Percentiles rank a stretch among this genome's conserved stretches.
These are phyloP conservation scores for Gopherus flavomarginatus DNA, from an alignment of 2,113 vertebrate genomes.

Conservation along the genomic window DNA sequence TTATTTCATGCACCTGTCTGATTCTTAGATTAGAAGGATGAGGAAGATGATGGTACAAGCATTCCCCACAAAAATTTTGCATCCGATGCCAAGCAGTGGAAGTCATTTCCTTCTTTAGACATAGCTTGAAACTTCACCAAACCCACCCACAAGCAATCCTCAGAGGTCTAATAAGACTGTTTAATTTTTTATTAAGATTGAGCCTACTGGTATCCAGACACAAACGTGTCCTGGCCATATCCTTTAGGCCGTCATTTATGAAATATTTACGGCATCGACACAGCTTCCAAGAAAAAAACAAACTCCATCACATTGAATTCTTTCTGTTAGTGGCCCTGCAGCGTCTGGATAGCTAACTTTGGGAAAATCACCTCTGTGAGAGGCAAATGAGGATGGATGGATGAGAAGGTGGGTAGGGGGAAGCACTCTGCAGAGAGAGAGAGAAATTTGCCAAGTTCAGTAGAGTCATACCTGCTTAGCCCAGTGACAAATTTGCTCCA, in stretches of 20 bases:
- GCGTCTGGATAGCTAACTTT: conserved; percentile 64
- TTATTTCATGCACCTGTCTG: neutral
- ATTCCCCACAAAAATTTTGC: neutral
- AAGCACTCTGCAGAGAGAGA: conserved; percentile 48
- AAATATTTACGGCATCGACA: conserved; percentile 45
- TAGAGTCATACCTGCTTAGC: conserved; percentile 65
- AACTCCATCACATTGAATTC: conserved; percentile 24
- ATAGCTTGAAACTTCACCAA: neutral
- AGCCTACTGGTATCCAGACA: neutral
- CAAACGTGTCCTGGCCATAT: neutral
- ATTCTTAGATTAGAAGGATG: neutral
- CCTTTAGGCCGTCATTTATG: conserved; percentile 20
- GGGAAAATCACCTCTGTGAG: conserved; percentile 70
- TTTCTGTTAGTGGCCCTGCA: neutral
- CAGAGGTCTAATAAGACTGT: accelerated
- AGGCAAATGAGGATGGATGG: conserved; percentile 43
- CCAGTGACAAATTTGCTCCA: conserved; percentile 65
- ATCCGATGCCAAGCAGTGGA: neutral
- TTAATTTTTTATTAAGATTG: neutral
- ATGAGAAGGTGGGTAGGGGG: neutral
- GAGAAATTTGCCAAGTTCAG: conserved; percentile 44
- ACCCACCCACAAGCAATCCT: neutral
- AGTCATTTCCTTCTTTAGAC: neutral
- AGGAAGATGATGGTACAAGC: neutral
- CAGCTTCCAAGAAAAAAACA: conserved; percentile 66